Percentiles rank a stretch among this genome's conserved stretches.
phyloP scores from a whole-genome alignment of 1,140 invertebrate genomes.

The Bactericera cockerelli region DNA sequence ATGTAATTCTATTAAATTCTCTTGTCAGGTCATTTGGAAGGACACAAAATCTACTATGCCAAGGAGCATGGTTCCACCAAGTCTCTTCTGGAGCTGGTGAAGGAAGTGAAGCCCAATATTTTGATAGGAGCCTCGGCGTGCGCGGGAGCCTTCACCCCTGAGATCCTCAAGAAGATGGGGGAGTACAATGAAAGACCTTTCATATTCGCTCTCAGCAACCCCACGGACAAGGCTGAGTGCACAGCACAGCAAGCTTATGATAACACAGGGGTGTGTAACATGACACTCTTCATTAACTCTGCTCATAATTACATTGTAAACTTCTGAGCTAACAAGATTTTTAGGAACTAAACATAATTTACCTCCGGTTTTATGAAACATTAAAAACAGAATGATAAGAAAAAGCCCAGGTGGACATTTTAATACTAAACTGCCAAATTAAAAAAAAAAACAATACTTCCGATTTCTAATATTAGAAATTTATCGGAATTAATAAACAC shows the following conservation, averaged over 20 bases:
- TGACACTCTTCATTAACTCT: neutral
- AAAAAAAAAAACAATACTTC: too few species aligned
- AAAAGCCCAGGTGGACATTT: too few species aligned
- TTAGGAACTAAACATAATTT: too few species aligned
- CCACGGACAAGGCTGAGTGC: conserved; percentile 90
- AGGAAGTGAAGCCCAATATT: conserved; percentile 65
- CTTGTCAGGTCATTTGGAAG: conserved; percentile 47
- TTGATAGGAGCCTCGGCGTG: conserved; percentile 82
- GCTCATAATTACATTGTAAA: neutral
- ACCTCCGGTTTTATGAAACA: too few species aligned
- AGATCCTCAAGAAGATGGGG: conserved; percentile 73
- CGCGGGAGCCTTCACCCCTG: conserved; percentile 71
- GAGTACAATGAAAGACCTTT: conserved; percentile 72
- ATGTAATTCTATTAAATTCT: too few species aligned
- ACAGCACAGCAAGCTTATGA: conserved; percentile 84
- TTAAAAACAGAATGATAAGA: too few species aligned
- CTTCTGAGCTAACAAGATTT: too few species aligned
- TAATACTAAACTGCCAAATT: too few species aligned
- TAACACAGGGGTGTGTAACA: conserved; percentile 52
- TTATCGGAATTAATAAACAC: too few species aligned
- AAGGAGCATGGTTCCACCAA: conserved; percentile 65
- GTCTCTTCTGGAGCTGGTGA: conserved; percentile 59
- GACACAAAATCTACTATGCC: conserved; percentile 65
- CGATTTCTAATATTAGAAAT: too few species aligned
- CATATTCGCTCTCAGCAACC: conserved; percentile 92